Evolutionary conservation across 23 tunicate genomes (phyloP), one percentile per base, ranked within the genome.

Genomic region (Ciona savignyi): DNA sequence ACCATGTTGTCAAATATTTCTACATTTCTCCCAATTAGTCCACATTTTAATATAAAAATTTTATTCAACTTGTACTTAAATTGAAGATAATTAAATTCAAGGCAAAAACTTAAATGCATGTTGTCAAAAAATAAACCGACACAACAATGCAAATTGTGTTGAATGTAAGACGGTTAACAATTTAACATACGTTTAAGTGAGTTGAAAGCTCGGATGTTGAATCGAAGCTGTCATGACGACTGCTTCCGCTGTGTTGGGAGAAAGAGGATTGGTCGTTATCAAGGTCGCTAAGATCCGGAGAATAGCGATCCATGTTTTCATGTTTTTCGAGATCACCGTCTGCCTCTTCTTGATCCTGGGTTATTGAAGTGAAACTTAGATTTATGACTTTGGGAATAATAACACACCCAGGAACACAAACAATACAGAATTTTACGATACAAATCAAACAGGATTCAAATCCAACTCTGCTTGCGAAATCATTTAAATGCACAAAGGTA

Each of bases 201-300:
- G 28, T 63, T 11, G 67, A 25, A 9, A 26, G 29, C 9, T 72
- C 63, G 23, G 84, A 32, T 1, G 35, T 25, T 61, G 73, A 48
- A 29, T 81, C 85, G 1, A 63, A 66, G 28, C 68, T 73, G 33
- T 81, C 87, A 35, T 74, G 73, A 30, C 70, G 75, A 60, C 87
- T 82, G 27, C 75, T 60, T 22, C 67, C 87, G 30, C 80, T 67
- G 20, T 65, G 80, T 23, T 74, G 81, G 0, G 86, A 81, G 64
- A 75, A 79, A 25, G 79, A 29, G 23, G 86, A 81, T 19, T 79
- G 72, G 20, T 78, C 91, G 29, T 77, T 61, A 22, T 80, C 94
- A 23, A 86, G 35, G 67, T 86, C 93, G 68, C 96, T 88, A 6
- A 88, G 83, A 31, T 82, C 96, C 29, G 56, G 56, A 42, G 56